Evolutionary conservation across 2,797 vertebrate species (phyloP).

Genomic region (Phalanger gymnotis): DNA sequence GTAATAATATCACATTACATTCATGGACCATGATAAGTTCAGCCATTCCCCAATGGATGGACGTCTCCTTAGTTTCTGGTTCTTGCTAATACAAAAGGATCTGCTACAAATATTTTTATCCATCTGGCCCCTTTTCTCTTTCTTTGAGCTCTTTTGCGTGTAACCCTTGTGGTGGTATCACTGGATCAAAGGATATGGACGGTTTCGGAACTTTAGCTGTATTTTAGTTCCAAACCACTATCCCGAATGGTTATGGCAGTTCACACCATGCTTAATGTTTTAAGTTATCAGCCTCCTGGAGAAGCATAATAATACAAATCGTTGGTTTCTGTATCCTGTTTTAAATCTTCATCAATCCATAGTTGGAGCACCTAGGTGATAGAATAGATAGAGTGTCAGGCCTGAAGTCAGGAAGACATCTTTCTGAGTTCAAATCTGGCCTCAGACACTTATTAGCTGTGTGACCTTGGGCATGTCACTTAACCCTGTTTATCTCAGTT

Average conservation of each 20-base stretch:
- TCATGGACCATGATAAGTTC: not conserved
- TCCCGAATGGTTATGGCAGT: not conserved
- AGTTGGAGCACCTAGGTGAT: not conserved
- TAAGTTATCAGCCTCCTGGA: not conserved
- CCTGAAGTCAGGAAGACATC: not conserved
- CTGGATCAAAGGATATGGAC: not conserved
- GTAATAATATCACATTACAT: not conserved
- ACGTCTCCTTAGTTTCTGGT: not conserved
- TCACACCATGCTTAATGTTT: not conserved
- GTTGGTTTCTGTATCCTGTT: not conserved
- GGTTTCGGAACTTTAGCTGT: not conserved
- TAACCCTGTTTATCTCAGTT: not conserved
- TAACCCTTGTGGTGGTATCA: not conserved
- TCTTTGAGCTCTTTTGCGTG: not conserved
- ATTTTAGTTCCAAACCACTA: not conserved
- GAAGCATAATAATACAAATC: not conserved
- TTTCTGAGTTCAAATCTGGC: not conserved
- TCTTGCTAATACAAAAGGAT: not conserved
- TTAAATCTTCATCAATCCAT: not conserved
- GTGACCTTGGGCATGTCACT: not conserved
- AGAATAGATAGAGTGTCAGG: not conserved
- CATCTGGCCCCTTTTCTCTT: not conserved
- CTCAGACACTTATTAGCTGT: not conserved
- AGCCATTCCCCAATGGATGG: not conserved
- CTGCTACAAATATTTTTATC: not conserved